These are phyloP conservation scores for Eubucco bourcierii DNA, from an alignment of 2,113 vertebrate genomes.

Conservation along the genomic window DNA sequence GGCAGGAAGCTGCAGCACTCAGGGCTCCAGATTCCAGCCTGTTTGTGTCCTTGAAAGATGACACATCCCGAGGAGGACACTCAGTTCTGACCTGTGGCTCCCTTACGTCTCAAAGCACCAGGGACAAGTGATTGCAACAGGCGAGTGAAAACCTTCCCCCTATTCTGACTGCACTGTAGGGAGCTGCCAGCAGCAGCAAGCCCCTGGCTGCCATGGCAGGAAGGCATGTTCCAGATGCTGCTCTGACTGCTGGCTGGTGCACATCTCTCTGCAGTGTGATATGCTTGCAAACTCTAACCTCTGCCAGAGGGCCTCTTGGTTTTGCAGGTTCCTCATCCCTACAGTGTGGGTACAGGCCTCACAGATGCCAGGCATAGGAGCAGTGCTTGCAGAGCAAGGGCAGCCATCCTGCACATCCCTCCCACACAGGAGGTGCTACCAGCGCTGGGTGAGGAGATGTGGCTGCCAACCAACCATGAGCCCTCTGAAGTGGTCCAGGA, in stretches of 20 bases:
- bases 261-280: background rate
- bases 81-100: background rate
- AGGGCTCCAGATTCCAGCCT: background rate
- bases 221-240: rapidly evolving
- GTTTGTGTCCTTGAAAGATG: background rate
- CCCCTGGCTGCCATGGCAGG: background rate
- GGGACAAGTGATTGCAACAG: background rate
- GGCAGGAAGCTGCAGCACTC: background rate
- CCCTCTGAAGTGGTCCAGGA: background rate
- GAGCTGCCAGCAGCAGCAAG: background rate
- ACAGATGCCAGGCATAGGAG: background rate
- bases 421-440: background rate
- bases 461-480: background rate
- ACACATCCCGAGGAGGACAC: background rate
- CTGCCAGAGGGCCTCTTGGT: background rate
- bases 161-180: background rate
- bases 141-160: background rate
- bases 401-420: background rate
- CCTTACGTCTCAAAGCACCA: background rate
- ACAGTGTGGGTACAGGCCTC: background rate
- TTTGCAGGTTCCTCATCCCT: rapidly evolving
- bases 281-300: background rate
- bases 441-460: background rate
- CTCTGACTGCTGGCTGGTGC: background rate
- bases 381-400: background rate